Conservation (phyloP, 35 echinoderm and acorn worm species). For the Strongylocentrotus purpuratus region DNA sequence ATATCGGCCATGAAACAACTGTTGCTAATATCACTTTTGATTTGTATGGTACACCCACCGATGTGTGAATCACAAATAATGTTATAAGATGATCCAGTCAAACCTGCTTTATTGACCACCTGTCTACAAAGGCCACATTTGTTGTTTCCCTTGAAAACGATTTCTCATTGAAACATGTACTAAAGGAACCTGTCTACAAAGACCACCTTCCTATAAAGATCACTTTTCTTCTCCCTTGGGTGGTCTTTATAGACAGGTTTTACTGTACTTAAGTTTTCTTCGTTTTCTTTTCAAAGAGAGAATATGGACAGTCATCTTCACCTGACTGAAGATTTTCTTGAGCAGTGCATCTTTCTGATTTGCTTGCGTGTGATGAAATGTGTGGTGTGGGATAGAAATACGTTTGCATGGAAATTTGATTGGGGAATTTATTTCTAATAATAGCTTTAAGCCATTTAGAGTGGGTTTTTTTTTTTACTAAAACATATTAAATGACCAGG, state of each 20-base stretch:
- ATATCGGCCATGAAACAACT: background rate
- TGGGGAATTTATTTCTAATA: background rate
- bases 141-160: too few species aligned
- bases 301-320: background rate
- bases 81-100: background rate
- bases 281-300: background rate
- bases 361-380: constrained; percentile 9
- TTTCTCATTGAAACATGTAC: too few species aligned
- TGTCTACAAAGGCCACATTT: too few species aligned
- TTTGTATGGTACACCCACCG: background rate
- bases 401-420: background rate
- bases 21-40: background rate
- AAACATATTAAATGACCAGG: too few species aligned
- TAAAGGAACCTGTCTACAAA: too few species aligned
- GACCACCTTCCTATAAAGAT: too few species aligned
- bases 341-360: background rate
- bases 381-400: background rate
- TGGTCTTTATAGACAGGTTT: too few species aligned
- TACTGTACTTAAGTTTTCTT: background rate
- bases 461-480: background rate
- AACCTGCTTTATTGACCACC: too few species aligned
- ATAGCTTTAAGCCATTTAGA: background rate
- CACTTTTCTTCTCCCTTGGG: too few species aligned
- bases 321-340: background rate
- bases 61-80: background rate